Evolutionary conservation across 2,888 invertebrate species (phyloP).

Genomic region (Sesamia inferens): DNA sequence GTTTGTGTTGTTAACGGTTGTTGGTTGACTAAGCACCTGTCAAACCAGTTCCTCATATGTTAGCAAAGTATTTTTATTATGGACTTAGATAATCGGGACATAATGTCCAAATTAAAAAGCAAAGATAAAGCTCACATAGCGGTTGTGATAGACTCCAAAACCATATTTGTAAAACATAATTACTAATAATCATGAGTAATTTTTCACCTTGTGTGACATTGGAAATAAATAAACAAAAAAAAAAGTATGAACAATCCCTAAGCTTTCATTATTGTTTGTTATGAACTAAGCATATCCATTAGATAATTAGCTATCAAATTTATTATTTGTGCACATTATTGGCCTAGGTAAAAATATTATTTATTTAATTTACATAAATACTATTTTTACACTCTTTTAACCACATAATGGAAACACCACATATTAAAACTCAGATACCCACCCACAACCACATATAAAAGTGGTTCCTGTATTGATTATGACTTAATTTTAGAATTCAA

Average conservation of each 20-base stretch:
- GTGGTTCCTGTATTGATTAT: not conserved
- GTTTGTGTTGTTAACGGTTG: conserved; percentile 25
- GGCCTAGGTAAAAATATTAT: not conserved
- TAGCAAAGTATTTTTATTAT: conserved; percentile 44
- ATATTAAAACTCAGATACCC: not conserved
- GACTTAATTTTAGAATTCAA: not conserved
- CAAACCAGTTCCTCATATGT: conserved; percentile 30
- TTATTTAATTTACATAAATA: not conserved
- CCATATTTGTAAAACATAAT: not conserved
- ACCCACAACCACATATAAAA: not conserved
- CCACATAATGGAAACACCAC: not conserved
- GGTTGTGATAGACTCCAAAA: not conserved
- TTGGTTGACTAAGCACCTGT: conserved; percentile 20
- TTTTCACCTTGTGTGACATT: conserved; percentile 49
- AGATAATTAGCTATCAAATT: not conserved
- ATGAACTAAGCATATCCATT: not conserved
- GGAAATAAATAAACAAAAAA: not conserved
- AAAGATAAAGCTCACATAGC: conserved; percentile 28
- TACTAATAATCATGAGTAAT: not conserved
- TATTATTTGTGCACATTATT: not conserved
- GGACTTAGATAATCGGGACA: conserved; percentile 47
- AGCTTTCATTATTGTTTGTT: conserved; percentile 1
- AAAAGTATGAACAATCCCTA: not conserved
- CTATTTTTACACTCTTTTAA: not conserved
- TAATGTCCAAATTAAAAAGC: conserved; percentile 41